These are phyloP conservation scores for Diarsia brunnea DNA, from an alignment of 2,888 invertebrate species.

Conservation along the genomic window DNA sequence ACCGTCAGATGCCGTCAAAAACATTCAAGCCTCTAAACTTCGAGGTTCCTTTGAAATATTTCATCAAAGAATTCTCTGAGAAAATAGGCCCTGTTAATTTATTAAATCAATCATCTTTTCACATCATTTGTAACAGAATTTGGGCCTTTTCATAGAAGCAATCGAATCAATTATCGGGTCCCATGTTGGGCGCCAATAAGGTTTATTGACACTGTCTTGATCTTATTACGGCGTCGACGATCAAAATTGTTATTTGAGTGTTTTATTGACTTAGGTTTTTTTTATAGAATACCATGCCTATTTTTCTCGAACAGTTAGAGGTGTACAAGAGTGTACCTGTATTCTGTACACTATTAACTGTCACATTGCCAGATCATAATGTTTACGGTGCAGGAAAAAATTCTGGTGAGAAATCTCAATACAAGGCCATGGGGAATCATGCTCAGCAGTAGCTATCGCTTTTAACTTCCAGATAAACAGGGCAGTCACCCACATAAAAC, in stretches of 20 bases:
- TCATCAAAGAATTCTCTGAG: background rate
- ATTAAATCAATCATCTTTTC: slow-evolving; percentile 37
- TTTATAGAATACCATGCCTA: background rate
- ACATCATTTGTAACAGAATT: slow-evolving; percentile 41
- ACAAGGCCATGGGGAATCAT: background rate
- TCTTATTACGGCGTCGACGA: slow-evolving; percentile 1
- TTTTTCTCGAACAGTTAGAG: background rate
- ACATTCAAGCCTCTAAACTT: background rate
- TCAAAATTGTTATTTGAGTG: background rate
- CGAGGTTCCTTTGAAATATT: background rate
- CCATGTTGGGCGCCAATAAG: slow-evolving; percentile 55
- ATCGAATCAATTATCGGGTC: slow-evolving; percentile 52
- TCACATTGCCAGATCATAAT: background rate
- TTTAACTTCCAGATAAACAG: background rate
- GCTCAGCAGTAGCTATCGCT: background rate
- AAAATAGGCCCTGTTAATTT: background rate
- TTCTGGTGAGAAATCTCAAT: background rate
- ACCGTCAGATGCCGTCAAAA: accelerated
- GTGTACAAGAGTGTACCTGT: background rate
- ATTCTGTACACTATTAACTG: no score
- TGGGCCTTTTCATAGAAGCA: slow-evolving; percentile 35
- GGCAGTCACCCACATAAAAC: no score
- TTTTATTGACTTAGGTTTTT: background rate
- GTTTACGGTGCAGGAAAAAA: no score
- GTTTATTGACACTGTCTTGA: slow-evolving; percentile 38